phyloP scores from a whole-genome alignment of 2,888 invertebrate species.

The Brachypalpus laphriformis region DNA sequence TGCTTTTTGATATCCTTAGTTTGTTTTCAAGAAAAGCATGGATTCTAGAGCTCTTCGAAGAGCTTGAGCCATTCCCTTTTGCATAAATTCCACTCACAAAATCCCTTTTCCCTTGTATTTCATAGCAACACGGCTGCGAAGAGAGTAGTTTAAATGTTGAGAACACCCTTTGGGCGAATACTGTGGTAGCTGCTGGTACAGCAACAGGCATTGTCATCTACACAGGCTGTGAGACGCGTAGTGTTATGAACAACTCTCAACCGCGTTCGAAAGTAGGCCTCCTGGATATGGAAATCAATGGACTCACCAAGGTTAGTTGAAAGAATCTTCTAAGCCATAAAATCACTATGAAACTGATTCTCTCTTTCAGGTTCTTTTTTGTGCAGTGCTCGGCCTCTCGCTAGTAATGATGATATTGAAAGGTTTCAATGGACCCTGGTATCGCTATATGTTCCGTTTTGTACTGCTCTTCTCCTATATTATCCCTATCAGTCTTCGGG shows the following conservation, averaged over 20 bases:
- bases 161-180: constrained; percentile 99
- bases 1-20: too few species aligned
- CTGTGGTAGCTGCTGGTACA: constrained; percentile 98
- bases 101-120: background rate
- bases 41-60: too few species aligned
- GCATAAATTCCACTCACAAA: too few species aligned
- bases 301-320: constrained; percentile 91
- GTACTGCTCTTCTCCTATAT: constrained; percentile 99
- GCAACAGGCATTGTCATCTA: constrained; percentile 98
- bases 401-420: constrained; percentile 98
- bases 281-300: constrained; percentile 97
- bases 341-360: background rate
- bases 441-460: constrained; percentile 97
- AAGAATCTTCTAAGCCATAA: background rate
- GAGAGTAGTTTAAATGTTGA: constrained; percentile 96
- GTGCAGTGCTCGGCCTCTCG: constrained; percentile 94
- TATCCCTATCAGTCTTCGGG: constrained; percentile 98
- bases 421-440: constrained; percentile 98
- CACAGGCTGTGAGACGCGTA: constrained; percentile 96
- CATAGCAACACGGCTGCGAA: constrained; percentile 83
- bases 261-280: constrained; percentile 98
- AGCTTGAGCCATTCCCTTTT: too few species aligned
- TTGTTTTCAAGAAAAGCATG: too few species aligned
- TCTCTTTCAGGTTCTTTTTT: constrained; percentile 89
- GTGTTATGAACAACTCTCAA: constrained; percentile 99